phyloP scores from a whole-genome alignment of 2,113 vertebrate genomes.

The Rhinoptilus africanus region DNA sequence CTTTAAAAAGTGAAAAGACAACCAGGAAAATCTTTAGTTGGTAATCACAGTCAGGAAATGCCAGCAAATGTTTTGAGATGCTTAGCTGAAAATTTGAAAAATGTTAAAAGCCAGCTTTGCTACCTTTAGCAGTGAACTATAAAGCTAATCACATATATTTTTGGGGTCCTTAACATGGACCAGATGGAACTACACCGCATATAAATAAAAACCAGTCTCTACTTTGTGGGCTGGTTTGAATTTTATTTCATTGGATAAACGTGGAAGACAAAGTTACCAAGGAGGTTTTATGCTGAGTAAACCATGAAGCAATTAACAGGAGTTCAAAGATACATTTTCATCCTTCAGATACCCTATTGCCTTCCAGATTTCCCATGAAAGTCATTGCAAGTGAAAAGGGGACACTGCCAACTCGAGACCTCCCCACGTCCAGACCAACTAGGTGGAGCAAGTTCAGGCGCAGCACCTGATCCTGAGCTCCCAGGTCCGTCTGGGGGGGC shows the following conservation, averaged over 20 bases:
- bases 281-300: constrained; percentile 37
- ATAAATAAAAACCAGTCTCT: constrained; percentile 55
- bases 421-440: not conserved
- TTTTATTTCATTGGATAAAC: constrained; percentile 55
- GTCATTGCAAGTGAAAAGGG: not conserved
- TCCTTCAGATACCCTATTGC: not conserved
- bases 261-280: constrained; percentile 19
- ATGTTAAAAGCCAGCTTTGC: constrained; percentile 48
- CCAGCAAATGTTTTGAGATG: constrained; percentile 37
- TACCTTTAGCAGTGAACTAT: constrained; percentile 56
- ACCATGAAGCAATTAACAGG: constrained; percentile 30
- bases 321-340: constrained; percentile 14
- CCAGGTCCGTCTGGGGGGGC: not conserved
- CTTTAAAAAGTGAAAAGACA: constrained; percentile 15
- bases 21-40: not conserved
- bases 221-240: constrained; percentile 55
- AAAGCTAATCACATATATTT: constrained; percentile 44
- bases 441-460: not conserved
- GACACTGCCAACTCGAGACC: not conserved
- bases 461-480: not conserved
- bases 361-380: not conserved
- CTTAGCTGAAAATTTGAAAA: constrained; percentile 51
- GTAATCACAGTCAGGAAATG: constrained; percentile 15
- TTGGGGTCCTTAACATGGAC: constrained; percentile 47
- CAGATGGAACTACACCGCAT: constrained; percentile 33